Percentiles rank a stretch among this genome's conserved stretches.
These are phyloP conservation scores for Carterocephalus palaemon DNA, from an alignment of 2,888 invertebrate species.

Conservation along the genomic window DNA sequence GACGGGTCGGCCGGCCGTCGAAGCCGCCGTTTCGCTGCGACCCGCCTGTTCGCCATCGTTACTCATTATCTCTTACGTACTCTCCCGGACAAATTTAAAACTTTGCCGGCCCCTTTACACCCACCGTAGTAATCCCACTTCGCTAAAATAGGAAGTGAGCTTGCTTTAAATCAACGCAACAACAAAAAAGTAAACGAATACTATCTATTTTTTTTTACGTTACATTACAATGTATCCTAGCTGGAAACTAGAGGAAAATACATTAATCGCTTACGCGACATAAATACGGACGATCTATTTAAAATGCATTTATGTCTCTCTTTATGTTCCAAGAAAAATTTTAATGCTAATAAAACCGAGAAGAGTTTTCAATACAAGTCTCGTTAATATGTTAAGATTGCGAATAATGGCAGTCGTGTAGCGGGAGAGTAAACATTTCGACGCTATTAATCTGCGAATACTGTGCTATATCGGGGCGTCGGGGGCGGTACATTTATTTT, in stretches of 20 bases:
- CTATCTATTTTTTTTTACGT: too few species aligned
- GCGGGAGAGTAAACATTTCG: conserved; percentile 72
- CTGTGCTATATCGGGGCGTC: conserved; percentile 65
- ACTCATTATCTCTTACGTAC: conserved; percentile 21
- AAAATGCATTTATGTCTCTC: conserved; percentile 5
- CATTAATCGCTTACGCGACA: neutral
- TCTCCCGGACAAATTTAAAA: conserved; percentile 20
- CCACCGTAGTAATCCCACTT: conserved; percentile 7
- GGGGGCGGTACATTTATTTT: conserved; percentile 77
- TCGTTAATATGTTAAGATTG: conserved; percentile 52
- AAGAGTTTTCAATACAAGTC: conserved; percentile 52
- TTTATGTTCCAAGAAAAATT: conserved; percentile 18
- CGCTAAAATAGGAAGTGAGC: conserved; percentile 5
- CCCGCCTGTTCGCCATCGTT: conserved; percentile 22
- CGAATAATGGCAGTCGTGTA: conserved; percentile 57
- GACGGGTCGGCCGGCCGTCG: conserved; percentile 44
- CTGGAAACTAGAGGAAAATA: neutral
- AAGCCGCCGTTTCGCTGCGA: conserved; percentile 13
- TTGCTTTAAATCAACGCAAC: too few species aligned
- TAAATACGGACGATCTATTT: conserved; percentile 1
- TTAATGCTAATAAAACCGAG: conserved; percentile 32
- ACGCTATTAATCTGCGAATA: conserved; percentile 72
- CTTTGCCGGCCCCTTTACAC: conserved; percentile 13
- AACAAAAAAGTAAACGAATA: too few species aligned
- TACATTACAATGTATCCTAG: too few species aligned